Evolutionary conservation across 2,113 vertebrate species (phyloP).

Genomic region (Desmodus rotundus): DNA sequence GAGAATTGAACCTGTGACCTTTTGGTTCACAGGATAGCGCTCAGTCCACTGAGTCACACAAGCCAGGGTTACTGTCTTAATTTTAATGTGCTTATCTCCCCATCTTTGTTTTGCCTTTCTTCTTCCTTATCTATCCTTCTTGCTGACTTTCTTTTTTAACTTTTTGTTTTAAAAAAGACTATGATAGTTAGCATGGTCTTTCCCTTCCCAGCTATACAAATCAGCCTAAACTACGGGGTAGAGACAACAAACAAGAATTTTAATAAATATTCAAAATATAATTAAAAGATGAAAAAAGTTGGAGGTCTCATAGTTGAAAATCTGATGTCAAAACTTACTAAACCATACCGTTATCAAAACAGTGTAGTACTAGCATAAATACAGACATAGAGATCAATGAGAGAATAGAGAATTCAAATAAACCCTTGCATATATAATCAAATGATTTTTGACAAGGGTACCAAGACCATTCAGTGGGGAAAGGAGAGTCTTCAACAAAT

Average conservation of each 20-base stretch:
- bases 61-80: no score
- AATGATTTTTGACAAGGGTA: background rate
- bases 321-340: background rate
- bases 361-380: background rate
- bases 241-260: background rate
- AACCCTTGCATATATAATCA: background rate
- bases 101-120: background rate
- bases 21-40: no score
- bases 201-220: background rate
- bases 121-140: background rate
- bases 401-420: background rate
- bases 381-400: background rate
- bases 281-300: background rate
- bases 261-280: slow-evolving; percentile 27
- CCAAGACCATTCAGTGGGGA: background rate
- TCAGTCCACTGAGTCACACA: no score
- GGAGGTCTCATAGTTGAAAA: background rate
- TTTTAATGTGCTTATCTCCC: background rate
- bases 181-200: background rate
- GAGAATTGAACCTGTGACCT: no score
- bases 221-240: background rate
- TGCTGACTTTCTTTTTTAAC: background rate
- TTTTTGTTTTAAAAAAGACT: background rate
- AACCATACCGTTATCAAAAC: background rate
- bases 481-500: background rate